Conservation (phyloP, 2,888 invertebrate species). For the Lasius fuliginosus region DNA sequence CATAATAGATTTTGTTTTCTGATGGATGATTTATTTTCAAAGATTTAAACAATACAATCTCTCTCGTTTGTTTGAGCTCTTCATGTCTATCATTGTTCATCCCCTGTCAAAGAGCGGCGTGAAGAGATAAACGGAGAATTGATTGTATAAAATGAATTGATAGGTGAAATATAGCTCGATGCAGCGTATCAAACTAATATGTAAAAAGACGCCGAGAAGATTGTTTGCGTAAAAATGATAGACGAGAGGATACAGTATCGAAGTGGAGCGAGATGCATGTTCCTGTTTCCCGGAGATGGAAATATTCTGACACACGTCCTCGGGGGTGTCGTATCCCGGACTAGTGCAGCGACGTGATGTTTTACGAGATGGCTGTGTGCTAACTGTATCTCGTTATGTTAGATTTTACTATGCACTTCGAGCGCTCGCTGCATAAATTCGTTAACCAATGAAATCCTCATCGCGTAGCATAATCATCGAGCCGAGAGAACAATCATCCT, state of each 20-base stretch:
- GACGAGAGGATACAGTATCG: slow-evolving; percentile 35
- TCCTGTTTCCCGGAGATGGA: slow-evolving; percentile 70
- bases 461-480: slow-evolving; percentile 78
- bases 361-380: slow-evolving; percentile 84
- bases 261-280: slow-evolving; percentile 68
- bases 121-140: slow-evolving; percentile 27
- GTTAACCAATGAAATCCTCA: slow-evolving; percentile 85
- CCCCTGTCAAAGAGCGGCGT: slow-evolving; percentile 14
- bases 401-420: slow-evolving; percentile 82
- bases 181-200: slow-evolving; percentile 32
- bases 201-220: slow-evolving; percentile 48
- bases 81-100: slow-evolving; percentile 2
- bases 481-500: slow-evolving; percentile 59
- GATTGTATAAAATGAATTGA: slow-evolving; percentile 48
- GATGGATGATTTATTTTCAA: not conserved
- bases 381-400: slow-evolving; percentile 85
- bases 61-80: slow-evolving; percentile 17
- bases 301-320: slow-evolving; percentile 75
- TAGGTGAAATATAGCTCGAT: slow-evolving; percentile 17
- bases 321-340: slow-evolving; percentile 76
- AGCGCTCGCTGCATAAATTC: slow-evolving; percentile 84
- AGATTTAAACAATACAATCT: slow-evolving; percentile 13
- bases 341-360: slow-evolving; percentile 76
- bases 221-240: slow-evolving; percentile 53
- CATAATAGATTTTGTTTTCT: not conserved